phyloP scores from a whole-genome alignment of 1,140 invertebrate genomes.

The Magallana angulata region DNA sequence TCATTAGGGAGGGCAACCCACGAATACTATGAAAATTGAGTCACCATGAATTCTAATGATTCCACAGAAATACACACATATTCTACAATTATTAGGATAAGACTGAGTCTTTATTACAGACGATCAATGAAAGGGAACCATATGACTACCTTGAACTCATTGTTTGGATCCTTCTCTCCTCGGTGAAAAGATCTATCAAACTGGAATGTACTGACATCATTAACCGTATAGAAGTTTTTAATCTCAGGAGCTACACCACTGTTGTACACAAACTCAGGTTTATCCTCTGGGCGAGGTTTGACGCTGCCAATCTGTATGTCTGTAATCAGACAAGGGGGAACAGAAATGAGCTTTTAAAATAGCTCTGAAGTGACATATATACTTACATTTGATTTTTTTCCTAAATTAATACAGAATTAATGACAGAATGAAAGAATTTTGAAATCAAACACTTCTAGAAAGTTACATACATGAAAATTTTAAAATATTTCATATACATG shows the following conservation, averaged over 20 bases:
- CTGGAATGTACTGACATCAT: slow-evolving; percentile 76
- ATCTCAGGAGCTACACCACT: slow-evolving; percentile 69
- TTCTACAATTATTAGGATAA: no score
- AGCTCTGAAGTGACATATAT: no score
- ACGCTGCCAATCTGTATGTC: slow-evolving; percentile 76
- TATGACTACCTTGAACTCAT: slow-evolving; percentile 74
- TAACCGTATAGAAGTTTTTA: slow-evolving; percentile 70
- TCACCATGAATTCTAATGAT: no score
- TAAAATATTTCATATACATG: no score
- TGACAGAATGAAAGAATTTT: no score
- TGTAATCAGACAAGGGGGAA: slow-evolving; percentile 55
- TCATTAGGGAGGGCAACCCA: no score
- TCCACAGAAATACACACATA: no score
- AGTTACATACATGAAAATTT: no score
- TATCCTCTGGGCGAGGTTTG: slow-evolving; percentile 66
- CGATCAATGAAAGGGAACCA: background rate
- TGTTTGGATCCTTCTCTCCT: slow-evolving; percentile 71
- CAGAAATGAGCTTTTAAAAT: background rate
- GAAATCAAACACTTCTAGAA: no score
- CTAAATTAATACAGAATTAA: no score
- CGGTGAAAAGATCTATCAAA: slow-evolving; percentile 74
- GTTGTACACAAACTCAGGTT: slow-evolving; percentile 60
- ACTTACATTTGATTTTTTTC: no score
- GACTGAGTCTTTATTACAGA: background rate
- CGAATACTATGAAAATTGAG: no score